Evolutionary conservation across 2,113 vertebrate species (phyloP), one percentile per base, ranked within the genome.

Genomic region (Cyphomyrus discorhynchus): DNA sequence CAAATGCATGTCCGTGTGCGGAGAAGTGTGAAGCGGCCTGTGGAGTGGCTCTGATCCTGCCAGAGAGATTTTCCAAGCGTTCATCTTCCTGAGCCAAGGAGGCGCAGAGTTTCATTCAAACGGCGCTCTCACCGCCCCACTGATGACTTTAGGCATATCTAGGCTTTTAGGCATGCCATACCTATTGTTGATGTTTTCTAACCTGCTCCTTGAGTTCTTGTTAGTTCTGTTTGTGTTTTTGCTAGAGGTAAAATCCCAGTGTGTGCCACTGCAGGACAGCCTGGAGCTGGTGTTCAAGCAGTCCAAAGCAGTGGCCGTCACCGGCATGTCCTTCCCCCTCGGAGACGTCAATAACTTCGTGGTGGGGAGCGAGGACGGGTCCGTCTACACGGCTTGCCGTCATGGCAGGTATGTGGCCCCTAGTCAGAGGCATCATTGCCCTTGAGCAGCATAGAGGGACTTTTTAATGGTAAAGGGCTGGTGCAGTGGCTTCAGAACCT

Each of bases 271-370:
- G 91, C 94, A 99, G 98, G 98, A 99, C 94, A 99, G 98, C 92
- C 97, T 99, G 96, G 98, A 99, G 94, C 95, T 99, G 92, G 97
- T 99, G 91, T 98, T 99, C 94, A 99, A 99, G 92, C 98, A 99
- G 93, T 98, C 97, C 92, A 99, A 99, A 92, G 96, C 98, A 1
- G 98, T 99, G 90, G 98, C 98, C 39, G 98, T 99, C 90, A 99
- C 98, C 89, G 99, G 97, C 93, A 99, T 99, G 98, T 97, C 98
- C 21, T 99, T 99, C 93, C 98, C 98, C 92, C 91, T 98, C 90
- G 98, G 97, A 88, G 98, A 99, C 17, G 98, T 99, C 87, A 99
- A 99, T 95, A 99, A 99, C 95, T 99, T 99, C 92, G 98, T 99
- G 89, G 98, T 99, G 93, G 98, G 98, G 88, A 99, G 98, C 89